These are phyloP conservation scores for Arnoldichthys spilopterus DNA, from an alignment of 2,797 vertebrate genomes.

Conservation along the genomic window DNA sequence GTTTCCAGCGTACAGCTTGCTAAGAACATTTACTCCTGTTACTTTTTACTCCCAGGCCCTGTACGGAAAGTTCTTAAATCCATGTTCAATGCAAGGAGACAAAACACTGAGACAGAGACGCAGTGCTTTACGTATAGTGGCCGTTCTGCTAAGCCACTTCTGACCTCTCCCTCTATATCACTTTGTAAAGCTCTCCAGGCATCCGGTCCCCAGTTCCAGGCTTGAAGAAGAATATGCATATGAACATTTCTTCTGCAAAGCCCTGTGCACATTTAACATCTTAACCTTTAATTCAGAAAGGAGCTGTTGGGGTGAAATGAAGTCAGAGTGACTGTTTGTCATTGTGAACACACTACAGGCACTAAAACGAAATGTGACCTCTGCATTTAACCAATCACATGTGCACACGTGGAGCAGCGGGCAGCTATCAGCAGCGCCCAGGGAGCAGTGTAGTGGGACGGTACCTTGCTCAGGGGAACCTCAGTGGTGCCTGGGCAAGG, in stretches of 20 bases:
- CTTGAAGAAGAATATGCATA: slow-evolving; percentile 16
- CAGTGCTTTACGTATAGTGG: slow-evolving; percentile 10
- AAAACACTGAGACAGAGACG: slow-evolving; percentile 10
- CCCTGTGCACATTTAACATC: slow-evolving; percentile 32
- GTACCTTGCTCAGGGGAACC: too few relatives aligned
- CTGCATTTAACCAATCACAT: too few relatives aligned
- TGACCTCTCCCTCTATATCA: not conserved
- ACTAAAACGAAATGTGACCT: too few relatives aligned
- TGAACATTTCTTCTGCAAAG: slow-evolving; percentile 21
- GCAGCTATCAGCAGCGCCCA: too few relatives aligned
- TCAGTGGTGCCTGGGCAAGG: too few relatives aligned
- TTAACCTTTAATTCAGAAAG: slow-evolving; percentile 33
- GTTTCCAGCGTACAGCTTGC: slow-evolving; percentile 12
- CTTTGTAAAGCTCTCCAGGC: not conserved
- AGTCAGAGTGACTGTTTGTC: too few relatives aligned
- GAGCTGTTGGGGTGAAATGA: slow-evolving; percentile 16
- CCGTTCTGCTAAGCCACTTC: not conserved
- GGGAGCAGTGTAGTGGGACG: too few relatives aligned
- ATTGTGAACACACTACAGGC: slow-evolving; percentile 29
- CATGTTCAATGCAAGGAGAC: slow-evolving; percentile 28
- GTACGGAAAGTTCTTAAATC: slow-evolving; percentile 13
- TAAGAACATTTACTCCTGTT: slow-evolving; percentile 5
- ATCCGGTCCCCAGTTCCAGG: not conserved
- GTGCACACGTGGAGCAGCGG: too few relatives aligned
- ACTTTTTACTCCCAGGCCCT: slow-evolving; percentile 12